Evolutionary conservation across 2,113 vertebrate species (phyloP), one percentile per base, ranked within the genome.

Genomic region (Nesogale talazaci): DNA sequence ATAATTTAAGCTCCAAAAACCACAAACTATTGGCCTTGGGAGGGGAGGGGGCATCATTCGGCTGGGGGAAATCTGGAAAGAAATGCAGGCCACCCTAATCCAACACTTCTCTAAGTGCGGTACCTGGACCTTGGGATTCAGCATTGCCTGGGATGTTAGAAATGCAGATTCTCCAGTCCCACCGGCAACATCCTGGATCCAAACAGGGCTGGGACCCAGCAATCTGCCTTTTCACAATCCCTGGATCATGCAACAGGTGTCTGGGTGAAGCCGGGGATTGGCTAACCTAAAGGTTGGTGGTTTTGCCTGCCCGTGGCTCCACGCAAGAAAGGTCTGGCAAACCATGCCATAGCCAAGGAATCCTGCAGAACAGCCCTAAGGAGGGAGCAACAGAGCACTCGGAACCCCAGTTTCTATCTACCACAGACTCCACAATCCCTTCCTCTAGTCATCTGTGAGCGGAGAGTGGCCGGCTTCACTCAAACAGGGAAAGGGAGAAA

Each of bases 1-100:
- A 61, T 38, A 92, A 78, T 46, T 88, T 83, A 80, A 89, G 74
- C 85, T 85, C 56, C 76, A 85, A 95, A 96, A 57, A 42, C 65
- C 85, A 65, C 59, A 93, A 86, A 93, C 75, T 40, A 80, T 63
- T 42, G 70, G 77, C 81, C 88, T 83, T 5, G 34, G 88, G 72
- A 88, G 90, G 59, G 17, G 5, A 89, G 19, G 36, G 17, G 67
- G 25, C 76, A 74, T 17, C 31, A 78, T n/a, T 86, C 38, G 23
- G 42, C 1, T 38, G 36, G 20, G 70, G 22, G 76, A 90, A 83
- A 80, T 27, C 36, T 80, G 80, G 12, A 72, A 90, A 95, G 70
- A 25, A 70, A 82, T 23, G 19, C 22, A 93, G 76, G 83, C 19
- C 20, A 29, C 76, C 87, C 85, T 52, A 65, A 22, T 92, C 56